Base-by-base conservation (phyloP, 1,140 invertebrate species). In the Zeugodacus cucurbitae region DNA sequence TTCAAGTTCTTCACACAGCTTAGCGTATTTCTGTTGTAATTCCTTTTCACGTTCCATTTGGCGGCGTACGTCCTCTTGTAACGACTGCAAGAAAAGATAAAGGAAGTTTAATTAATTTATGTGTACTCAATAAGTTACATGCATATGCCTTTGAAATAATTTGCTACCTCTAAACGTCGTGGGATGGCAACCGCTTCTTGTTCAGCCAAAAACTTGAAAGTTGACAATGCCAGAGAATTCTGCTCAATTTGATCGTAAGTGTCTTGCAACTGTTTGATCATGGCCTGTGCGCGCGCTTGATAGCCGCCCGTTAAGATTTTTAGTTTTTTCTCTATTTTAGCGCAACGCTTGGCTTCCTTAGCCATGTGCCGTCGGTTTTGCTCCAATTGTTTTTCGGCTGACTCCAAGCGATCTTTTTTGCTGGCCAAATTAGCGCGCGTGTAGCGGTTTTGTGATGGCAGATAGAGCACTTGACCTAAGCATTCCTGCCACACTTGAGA, bases 401-500 rank as follows among this genome's bases (percentile, higher is more conserved):
- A 98, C 94, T 99, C 98, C 57, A 99, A 95, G 78, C 98, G 95
- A 93, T 99, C 98, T 93, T 99, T 99, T 93, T 99, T 99, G 89
- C 97, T 98, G 0, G 98, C 98, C 88, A 99, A 94, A 93, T 98
- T 99, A 1, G 98, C 98, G 88, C 98, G 95, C 0, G 98, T 99
- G 91, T 99, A 99, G 88, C 97, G 95, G 91, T 97, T 97, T 94
- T 98, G 97, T 41, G 96, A 96, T 0, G 98, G 97, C 74, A 99
- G 93, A 92, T 97, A 99, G 3, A 99, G 94, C 17, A 99, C 97
- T 94, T 97, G 96, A 3, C 96, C 96, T 44, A 98, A 95, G 94
- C 98, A 99, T 94, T 99, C 98, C 91, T 99, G 98, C 98, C 98
- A 99, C n/a, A 99, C 98, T 94, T 98, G 97, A 22, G 96, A 96